Conservation (phyloP, 2,113 vertebrate species). For the Bettongia penicillata region DNA sequence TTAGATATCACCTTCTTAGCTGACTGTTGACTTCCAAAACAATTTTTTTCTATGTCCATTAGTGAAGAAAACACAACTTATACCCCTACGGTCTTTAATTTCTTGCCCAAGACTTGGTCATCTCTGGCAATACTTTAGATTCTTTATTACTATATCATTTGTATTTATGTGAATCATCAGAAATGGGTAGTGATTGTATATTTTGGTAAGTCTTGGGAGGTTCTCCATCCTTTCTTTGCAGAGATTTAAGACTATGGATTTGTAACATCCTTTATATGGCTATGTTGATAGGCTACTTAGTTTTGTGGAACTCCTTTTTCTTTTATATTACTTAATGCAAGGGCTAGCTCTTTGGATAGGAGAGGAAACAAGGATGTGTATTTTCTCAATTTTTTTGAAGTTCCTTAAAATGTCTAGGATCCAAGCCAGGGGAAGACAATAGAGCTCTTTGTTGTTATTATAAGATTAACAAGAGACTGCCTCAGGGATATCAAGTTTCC, state of each 20-base stretch:
- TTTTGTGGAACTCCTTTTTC: neutral
- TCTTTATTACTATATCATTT: neutral
- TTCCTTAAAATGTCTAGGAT: neutral
- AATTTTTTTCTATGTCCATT: neutral
- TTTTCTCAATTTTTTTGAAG: neutral
- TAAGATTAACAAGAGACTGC: neutral
- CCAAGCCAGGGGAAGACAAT: neutral
- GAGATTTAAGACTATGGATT: neutral
- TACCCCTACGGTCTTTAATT: neutral
- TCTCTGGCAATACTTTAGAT: neutral
- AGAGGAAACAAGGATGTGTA: neutral
- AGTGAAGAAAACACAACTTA: neutral
- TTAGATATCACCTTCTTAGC: neutral
- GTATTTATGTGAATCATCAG: neutral
- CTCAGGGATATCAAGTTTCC: neutral
- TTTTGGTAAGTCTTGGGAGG: neutral
- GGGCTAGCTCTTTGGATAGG: neutral
- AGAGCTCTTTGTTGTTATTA: neutral
- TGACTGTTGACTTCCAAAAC: neutral
- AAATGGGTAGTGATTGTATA: neutral
- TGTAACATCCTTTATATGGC: neutral
- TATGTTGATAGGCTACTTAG: neutral
- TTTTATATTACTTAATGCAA: neutral
- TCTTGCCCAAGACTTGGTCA: neutral
- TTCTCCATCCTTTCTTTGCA: neutral